Base-by-base conservation (phyloP, 2,113 vertebrate genomes). In the Tachuris rubrigastra region DNA sequence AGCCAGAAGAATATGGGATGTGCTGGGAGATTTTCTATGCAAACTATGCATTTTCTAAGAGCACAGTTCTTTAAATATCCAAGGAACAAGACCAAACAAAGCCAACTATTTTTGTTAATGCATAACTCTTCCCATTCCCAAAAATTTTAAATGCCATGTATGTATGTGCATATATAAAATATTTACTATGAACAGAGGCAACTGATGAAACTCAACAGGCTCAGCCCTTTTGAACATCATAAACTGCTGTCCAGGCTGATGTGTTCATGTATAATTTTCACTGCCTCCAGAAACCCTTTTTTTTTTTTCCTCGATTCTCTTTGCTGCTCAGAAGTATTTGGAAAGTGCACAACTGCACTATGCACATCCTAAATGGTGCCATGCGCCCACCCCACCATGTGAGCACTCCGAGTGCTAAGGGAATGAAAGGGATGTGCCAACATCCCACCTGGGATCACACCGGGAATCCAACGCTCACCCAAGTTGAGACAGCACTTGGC, bases 381-480 rank as follows among this genome's bases (percentile, higher is more conserved):
- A 14, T 3, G n/a, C 72, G 19, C 24, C 25, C 30, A 66, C 41
- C 8, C 50, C 30, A 16, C n/a, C 1, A 17, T 4, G 37, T 11
- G 23, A 60, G 56, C 53, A 15, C 46, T 52, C 10, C 1, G 12
- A 2, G 5, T 52, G 21, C 22, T n/a, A 27, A 27, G 44, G 6
- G n/a, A 4, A 8, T 3, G 22, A 14, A 44, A 50, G 24, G 46
- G 35, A 22, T 8, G 2, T 0, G 21, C 60, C 83, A 68, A 0
- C 1, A 14, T 42, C 81, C 67, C 21, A 1, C 8, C 41, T 2
- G 4, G 84, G 19, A 74, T 63, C 8, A 1, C 0, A 4, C 9
- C 0, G 0, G 76, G 63, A 65, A 59, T 62, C 31, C 28, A 73
- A 35, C 0, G 0, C 35, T 37, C 55, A 1, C 59, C 12, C 2